Evolutionary conservation across 2,888 invertebrate genomes (phyloP), one percentile per base, ranked within the genome.

Genomic region (Galerucella calmariensis): DNA sequence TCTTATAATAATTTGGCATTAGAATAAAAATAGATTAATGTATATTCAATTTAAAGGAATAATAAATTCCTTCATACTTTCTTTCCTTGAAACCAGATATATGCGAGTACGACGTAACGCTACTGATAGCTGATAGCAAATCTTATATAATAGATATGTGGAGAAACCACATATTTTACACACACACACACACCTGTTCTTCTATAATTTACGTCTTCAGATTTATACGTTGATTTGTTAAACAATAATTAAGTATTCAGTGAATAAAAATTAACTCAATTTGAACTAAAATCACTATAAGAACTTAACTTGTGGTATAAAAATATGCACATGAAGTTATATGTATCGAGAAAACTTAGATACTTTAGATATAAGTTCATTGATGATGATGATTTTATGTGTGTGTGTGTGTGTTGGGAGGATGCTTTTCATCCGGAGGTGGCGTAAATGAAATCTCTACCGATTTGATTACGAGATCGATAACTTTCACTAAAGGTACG

Each of bases 401-500:
- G 35, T 62, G 12, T n/a, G 62, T n/a, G 44, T 66, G 12, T n/a
- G 62, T n/a, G 44, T 66, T 46, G 65, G 65, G 44, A 48, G 44
- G 24, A 48, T 48, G 46, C 46, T 66, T 66, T 24, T 11, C 2
- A 41, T 14, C 24, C 12, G 46, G 66, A 66, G 44, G 48, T 66
- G 24, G 48, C 41, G 48, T 20, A 66, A 66, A 66, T 66, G 48
- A 66, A 66, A 66, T 66, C 66, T 66, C 46, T 12, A 65, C 20
- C 65, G 24, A 59, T 59, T 59, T 24, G 20, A 66, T 63, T 63
- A 41, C 44, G 63, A 63, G 27, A 63, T 44, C 41, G 27, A 63
- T 66, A 66, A 66, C 66, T 66, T 66, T 66, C 66, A 46, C 66
- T 66, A 16, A 24, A 48, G 66, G 46, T 20, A 20, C 46, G 66